A percentile compares a stretch with the other conserved stretches of the same genome.
These are phyloP conservation scores for Danaus plexippus DNA, from an alignment of 1,140 invertebrate species.

Conservation along the genomic window DNA sequence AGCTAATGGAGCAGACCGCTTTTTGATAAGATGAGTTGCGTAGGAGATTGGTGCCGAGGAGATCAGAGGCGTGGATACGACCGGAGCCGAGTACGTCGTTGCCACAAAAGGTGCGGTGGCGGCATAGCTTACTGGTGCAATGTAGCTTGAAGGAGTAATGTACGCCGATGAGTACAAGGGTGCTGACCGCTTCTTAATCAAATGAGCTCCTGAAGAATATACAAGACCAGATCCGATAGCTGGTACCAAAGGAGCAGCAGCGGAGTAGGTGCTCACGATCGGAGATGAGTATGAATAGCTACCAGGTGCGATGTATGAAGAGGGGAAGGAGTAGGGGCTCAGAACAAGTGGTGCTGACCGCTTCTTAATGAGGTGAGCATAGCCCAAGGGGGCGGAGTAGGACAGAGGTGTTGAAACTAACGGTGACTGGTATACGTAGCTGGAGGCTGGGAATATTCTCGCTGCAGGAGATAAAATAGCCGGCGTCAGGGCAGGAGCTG, in stretches of 20 bases:
- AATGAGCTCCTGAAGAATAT: slow-evolving; percentile 26
- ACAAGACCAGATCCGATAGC: slow-evolving; percentile 23
- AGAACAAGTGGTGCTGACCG: slow-evolving; percentile 30
- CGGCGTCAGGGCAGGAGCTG: slow-evolving; percentile 43
- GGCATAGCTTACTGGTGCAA: slow-evolving; percentile 20
- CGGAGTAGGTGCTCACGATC: slow-evolving; percentile 3
- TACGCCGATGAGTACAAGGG: slow-evolving; percentile 6
- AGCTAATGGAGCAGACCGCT: slow-evolving; percentile 39
- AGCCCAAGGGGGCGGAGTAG: slow-evolving; percentile 23
- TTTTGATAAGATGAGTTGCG: slow-evolving; percentile 43
- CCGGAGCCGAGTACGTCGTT: slow-evolving; percentile 20
- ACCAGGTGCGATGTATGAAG: slow-evolving; percentile 17
- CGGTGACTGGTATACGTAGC: slow-evolving; percentile 35
- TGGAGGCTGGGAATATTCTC: slow-evolving; percentile 25
- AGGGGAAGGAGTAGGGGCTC: slow-evolving; percentile 27
- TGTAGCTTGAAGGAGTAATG: slow-evolving; percentile 19
- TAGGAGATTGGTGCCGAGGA: slow-evolving; percentile 30
- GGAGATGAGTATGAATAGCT: slow-evolving; percentile 33
- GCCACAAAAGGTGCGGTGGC: slow-evolving; percentile 21
- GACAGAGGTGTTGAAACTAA: slow-evolving; percentile 19
- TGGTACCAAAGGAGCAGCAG: slow-evolving; percentile 5
- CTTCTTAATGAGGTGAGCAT: slow-evolving; percentile 49
- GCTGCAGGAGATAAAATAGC: slow-evolving; percentile 22
- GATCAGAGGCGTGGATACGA: slow-evolving; percentile 21
- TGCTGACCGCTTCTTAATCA: slow-evolving; percentile 44